These are phyloP conservation scores for Triplophysa dalaica DNA, from an alignment of 2,113 vertebrate genomes.

Conservation along the genomic window DNA sequence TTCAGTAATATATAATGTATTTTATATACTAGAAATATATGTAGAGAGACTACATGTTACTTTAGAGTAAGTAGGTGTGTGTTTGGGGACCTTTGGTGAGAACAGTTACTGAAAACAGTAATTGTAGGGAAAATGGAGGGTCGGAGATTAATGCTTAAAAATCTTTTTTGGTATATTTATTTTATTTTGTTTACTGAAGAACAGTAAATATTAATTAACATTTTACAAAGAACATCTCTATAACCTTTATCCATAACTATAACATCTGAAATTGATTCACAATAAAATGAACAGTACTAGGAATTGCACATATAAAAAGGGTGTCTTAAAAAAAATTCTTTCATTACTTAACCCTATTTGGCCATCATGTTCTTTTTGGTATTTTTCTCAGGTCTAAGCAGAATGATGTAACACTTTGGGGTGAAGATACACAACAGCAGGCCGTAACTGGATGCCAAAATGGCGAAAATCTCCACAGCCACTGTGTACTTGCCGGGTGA, in stretches of 20 bases:
- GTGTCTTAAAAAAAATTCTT: neutral
- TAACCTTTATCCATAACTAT: too few species aligned
- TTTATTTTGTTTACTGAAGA: neutral
- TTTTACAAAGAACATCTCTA: too few species aligned
- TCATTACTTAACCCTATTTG: conserved; percentile 38
- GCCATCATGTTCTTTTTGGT: conserved; percentile 61
- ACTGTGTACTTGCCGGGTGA: conserved; percentile 58
- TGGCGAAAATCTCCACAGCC: conserved; percentile 59
- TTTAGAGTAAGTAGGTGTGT: conserved; percentile 1
- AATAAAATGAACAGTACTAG: too few species aligned
- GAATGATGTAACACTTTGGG: conserved; percentile 60
- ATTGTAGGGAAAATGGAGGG: neutral
- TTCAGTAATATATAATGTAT: too few species aligned
- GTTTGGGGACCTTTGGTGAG: neutral
- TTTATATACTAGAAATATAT: too few species aligned
- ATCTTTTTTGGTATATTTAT: neutral
- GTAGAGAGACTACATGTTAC: too few species aligned
- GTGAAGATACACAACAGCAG: conserved; percentile 61
- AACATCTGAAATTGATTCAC: too few species aligned
- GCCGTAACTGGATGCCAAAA: conserved; percentile 60
- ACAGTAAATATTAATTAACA: neutral
- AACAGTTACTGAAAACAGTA: neutral
- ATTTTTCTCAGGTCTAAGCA: conserved; percentile 61
- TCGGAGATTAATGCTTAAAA: neutral
- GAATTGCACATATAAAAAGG: neutral